Evolutionary conservation across 1,140 invertebrate genomes (phyloP), one percentile per base, ranked within the genome.

Genomic region (Mya arenaria): DNA sequence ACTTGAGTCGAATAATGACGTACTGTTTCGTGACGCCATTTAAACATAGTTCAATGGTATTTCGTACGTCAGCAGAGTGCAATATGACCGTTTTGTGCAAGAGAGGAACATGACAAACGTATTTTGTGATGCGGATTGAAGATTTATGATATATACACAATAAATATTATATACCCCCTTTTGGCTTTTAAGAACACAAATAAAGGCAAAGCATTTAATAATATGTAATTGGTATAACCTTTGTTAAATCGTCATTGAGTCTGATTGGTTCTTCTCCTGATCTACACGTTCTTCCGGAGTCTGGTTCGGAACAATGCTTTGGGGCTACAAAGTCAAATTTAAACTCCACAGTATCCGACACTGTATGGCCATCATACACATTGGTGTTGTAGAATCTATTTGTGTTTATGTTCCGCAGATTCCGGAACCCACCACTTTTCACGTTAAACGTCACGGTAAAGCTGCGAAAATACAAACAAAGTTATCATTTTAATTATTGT

Each of bases 271-370:
- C 4, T 25, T 52, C 4, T 10, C 30, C 23, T 62, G 56, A 6
- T 1, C 4, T 1, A 48, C 72, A 75, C 0, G 34, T 23, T 0
- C 2, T 25, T 8, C 8, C 2, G 8, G 48, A 6, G 17, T 13
- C 58, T 3, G 55, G 4, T 63, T 75, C 34, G 8, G 58, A 30
- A 39, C 72, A 75, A 37, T 75, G 72, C 44, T 75, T 75, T 4
- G 72, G 72, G n/a, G 72, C 72, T 23, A 75, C 44, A 39, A 75
- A 75, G 36, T 75, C 72, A 28, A 75, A 75, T 39, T 75, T 75
- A 37, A 75, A 75, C 34, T 75, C 39, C 0, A 75, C 34, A n/a
- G 48, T 17, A 4, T 52, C 25, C 25, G 19, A 1, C 19, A n/a
- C 48, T 23, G 17, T n/a, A 52, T 52, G 48, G 25, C 48, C 48